These are phyloP conservation scores for Aphelenchoides fujianensis DNA, from an alignment of 1,140 invertebrate species.

Conservation along the genomic window DNA sequence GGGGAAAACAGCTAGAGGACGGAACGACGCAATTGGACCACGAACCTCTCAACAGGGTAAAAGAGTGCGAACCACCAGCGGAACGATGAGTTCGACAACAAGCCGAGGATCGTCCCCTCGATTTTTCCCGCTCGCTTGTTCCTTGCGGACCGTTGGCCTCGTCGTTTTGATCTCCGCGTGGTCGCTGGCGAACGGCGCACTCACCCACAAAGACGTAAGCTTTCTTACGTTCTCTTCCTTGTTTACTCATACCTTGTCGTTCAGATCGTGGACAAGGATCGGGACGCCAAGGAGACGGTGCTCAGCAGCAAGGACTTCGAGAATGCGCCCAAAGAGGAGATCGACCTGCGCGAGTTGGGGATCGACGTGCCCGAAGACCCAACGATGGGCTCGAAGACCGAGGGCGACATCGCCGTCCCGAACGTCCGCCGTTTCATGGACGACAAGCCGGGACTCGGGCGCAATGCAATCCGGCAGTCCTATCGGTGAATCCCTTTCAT, in stretches of 20 bases:
- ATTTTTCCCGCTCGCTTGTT: too few species aligned
- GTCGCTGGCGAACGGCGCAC: background rate
- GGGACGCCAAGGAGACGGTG: conserved; percentile 34
- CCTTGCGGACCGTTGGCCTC: background rate
- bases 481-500: conserved; percentile 36
- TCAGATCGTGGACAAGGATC: conserved; percentile 44
- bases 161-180: too few species aligned
- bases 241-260: too few species aligned
- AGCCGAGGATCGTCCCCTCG: too few species aligned
- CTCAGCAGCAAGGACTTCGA: conserved; percentile 39
- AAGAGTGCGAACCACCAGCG: too few species aligned
- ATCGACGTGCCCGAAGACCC: conserved; percentile 53
- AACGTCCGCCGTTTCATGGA: conserved; percentile 47
- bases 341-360: conserved; percentile 38
- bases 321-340: conserved; percentile 38
- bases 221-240: too few species aligned
- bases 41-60: too few species aligned
- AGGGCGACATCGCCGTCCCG: conserved; percentile 54
- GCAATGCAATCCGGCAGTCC: conserved; percentile 55
- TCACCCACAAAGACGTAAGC: conserved; percentile 11
- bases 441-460: conserved; percentile 34
- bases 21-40: too few species aligned
- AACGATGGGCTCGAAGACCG: conserved; percentile 53
- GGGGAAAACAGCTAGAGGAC: too few species aligned
- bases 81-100: too few species aligned